Base-by-base conservation (phyloP, 2,113 vertebrate genomes). In the Gallinago media region DNA sequence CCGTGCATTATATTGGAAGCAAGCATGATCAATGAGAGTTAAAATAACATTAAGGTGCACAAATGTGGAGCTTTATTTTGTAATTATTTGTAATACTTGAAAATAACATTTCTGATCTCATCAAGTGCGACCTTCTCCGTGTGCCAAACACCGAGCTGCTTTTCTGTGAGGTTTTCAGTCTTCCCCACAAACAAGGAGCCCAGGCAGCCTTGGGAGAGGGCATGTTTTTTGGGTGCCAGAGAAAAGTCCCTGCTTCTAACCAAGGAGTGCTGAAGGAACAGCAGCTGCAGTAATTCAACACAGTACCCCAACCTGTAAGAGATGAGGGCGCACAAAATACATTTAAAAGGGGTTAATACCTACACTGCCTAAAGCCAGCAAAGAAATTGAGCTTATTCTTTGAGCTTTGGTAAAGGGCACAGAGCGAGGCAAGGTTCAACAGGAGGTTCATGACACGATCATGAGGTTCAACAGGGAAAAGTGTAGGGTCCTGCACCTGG, bases 1-100 rank as follows among this genome's bases (percentile, higher is more conserved):
- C 85, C 95, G 56, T 47, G 71, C 85, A 29, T 44, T 62, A 56
- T 65, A 25, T 31, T 87, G 82, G 73, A 94, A 71, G 92, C 46
- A 32, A 80, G 59, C 77, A 6, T 65, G 68, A 92, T 91, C 79
- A 42, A 38, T 19, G 59, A 55, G 17, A 61, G 34, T 68, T 94
- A 71, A 92, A 90, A 67, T 34, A 86, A 65, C 77, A 9, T 50
- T n/a, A 11, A 92, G 74, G 74, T 81, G 15, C 78, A 40, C 42
- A 92, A 96, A 92, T 22, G 67, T 3, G 71, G 80, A 74, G 59
- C 72, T 90, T 63, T 61, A 32, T 4, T 95, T 76, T 8, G 12
- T 61, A 84, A 91, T 91, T 96, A 79, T 94, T 94, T 96, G 85
- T 73, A 63, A 50, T 56, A 29, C 85, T 73, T 54, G 89, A 34